Evolutionary conservation across 2,888 invertebrate species (phyloP).

Genomic region (Dysmachus trigonus): DNA sequence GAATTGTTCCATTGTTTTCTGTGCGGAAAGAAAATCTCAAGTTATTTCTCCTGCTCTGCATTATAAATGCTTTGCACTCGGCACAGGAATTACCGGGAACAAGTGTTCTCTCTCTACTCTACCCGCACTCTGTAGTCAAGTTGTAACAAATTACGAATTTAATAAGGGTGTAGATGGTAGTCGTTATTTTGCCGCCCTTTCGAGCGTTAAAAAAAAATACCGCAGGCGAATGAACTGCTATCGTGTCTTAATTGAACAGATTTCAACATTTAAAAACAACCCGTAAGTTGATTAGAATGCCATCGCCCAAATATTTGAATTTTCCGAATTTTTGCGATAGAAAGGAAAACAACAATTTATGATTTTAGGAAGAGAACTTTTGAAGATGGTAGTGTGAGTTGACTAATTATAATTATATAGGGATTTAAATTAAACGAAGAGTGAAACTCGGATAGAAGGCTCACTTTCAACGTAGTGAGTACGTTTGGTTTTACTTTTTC

Average conservation of each 20-base stretch:
- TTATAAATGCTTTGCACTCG: constrained; percentile 28
- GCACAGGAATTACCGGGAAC: constrained; percentile 5
- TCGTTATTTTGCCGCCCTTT: background rate
- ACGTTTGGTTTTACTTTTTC: too few relatives aligned
- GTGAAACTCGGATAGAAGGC: too few relatives aligned
- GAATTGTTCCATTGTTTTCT: constrained; percentile 23
- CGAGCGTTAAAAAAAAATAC: background rate
- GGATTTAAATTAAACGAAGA: too few relatives aligned
- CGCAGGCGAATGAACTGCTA: background rate
- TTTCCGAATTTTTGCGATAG: background rate
- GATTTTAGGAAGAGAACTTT: background rate
- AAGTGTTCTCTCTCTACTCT: background rate
- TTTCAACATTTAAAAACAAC: background rate
- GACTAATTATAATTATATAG: too few relatives aligned
- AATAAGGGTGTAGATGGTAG: background rate
- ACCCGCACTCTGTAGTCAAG: constrained; percentile 3
- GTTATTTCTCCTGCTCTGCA: constrained; percentile 20
- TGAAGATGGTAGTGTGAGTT: too few relatives aligned
- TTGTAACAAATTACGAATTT: constrained; percentile 16
- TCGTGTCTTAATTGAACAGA: background rate
- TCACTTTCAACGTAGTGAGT: too few relatives aligned
- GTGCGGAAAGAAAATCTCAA: constrained; percentile 28
- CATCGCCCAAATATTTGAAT: background rate
- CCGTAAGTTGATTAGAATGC: background rate
- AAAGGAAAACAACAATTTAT: background rate